These are phyloP conservation scores for Hypolimnas misippus DNA, from an alignment of 2,888 invertebrate genomes.

Conservation along the genomic window DNA sequence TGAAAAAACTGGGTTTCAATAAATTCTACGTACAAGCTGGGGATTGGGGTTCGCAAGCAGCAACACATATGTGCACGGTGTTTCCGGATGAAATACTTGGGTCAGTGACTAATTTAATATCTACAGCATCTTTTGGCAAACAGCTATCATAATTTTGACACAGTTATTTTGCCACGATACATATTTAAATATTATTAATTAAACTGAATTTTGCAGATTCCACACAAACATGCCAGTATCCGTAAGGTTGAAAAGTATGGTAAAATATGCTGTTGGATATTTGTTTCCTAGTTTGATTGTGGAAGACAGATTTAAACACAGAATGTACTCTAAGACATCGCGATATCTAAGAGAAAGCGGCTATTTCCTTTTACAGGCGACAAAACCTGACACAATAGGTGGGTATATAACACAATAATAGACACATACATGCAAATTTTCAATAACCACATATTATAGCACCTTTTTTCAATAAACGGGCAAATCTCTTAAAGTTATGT, in stretches of 20 bases:
- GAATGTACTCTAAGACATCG: constrained; percentile 73
- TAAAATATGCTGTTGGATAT: constrained; percentile 75
- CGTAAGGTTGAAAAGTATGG: constrained; percentile 55
- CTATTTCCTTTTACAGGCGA: constrained; percentile 90
- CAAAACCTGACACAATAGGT: constrained; percentile 94
- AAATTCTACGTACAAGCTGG: constrained; percentile 90
- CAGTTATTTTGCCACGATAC: no score
- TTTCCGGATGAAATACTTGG: constrained; percentile 85
- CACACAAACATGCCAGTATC: constrained; percentile 87
- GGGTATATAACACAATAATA: constrained; percentile 49
- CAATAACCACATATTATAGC: no score
- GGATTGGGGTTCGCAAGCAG: constrained; percentile 90
- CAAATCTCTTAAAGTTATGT: no score
- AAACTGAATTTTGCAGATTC: constrained; percentile 65
- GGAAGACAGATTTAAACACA: constrained; percentile 66
- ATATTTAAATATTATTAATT: no score
- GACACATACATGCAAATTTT: no score
- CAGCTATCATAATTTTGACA: no score
- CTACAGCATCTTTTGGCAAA: no score
- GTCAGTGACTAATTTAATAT: constrained; percentile 48
- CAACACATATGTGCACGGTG: constrained; percentile 83
- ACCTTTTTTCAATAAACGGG: no score
- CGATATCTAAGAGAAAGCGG: no score
- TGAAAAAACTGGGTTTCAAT: constrained; percentile 86
- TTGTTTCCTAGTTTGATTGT: constrained; percentile 78